These are phyloP conservation scores for Rambutsinella grinnellia DNA, from an alignment of 2,888 invertebrate genomes.

Conservation along the genomic window DNA sequence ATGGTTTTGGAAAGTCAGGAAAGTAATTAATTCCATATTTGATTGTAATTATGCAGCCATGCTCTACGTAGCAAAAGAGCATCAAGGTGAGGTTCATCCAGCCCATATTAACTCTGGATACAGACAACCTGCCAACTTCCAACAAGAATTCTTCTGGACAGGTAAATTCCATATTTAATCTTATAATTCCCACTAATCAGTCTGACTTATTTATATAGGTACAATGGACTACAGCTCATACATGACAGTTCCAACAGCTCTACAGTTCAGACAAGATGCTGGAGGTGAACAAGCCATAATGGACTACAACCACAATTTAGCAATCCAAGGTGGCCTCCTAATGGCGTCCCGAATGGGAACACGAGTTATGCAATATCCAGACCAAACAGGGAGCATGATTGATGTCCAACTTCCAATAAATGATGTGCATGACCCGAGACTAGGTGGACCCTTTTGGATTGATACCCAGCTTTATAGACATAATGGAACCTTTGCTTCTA, in stretches of 20 bases:
- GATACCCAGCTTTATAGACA: constrained; percentile 29
- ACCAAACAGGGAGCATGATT: too few relatives aligned
- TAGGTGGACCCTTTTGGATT: constrained; percentile 48
- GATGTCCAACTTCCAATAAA: constrained; percentile 40
- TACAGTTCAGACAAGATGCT: constrained; percentile 45
- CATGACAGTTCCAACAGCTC: constrained; percentile 53
- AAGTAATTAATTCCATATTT: too few relatives aligned
- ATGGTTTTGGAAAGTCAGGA: too few relatives aligned
- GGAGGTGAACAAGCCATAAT: constrained; percentile 55
- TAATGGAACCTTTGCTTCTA: constrained; percentile 11
- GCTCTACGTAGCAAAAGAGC: constrained; percentile 46
- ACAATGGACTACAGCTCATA: constrained; percentile 59
- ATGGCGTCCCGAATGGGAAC: constrained; percentile 20
- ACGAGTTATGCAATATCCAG: constrained; percentile 30
- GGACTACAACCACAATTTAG: constrained; percentile 52
- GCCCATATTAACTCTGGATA: constrained; percentile 46
- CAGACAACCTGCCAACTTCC: constrained; percentile 33
- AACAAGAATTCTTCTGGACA: constrained; percentile 57
- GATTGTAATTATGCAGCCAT: constrained; percentile 18
- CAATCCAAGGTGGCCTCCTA: constrained; percentile 32
- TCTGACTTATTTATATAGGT: constrained; percentile 8
- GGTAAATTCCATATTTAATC: not conserved
- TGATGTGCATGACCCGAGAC: constrained; percentile 1
- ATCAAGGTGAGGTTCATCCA: constrained; percentile 54
- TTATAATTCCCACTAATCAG: not conserved